A percentile compares a stretch with the other conserved stretches of the same genome.
These are phyloP conservation scores for Carcinoscorpius rotundicauda DNA, from an alignment of 1,140 invertebrate species.

Conservation along the genomic window DNA sequence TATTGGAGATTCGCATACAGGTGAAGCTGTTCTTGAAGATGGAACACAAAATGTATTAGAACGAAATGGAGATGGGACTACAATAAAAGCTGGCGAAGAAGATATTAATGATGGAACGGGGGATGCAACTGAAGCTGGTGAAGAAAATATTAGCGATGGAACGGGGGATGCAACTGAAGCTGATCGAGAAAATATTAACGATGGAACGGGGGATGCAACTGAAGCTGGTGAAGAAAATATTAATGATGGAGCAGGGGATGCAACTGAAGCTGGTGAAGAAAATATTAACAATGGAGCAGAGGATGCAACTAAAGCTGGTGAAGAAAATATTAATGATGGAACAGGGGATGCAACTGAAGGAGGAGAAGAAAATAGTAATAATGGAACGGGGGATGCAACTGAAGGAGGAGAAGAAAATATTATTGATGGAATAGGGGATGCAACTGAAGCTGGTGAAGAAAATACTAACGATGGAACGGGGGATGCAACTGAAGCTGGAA, in stretches of 20 bases:
- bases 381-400: background rate
- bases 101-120: too few species aligned
- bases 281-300: background rate
- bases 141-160: too few species aligned
- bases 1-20: too few species aligned
- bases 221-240: too few species aligned
- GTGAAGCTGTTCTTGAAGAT: too few species aligned
- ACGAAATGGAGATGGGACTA: too few species aligned
- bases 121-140: too few species aligned
- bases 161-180: too few species aligned
- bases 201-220: too few species aligned
- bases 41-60: too few species aligned
- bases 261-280: background rate
- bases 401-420: background rate
- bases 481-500: background rate
- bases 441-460: background rate
- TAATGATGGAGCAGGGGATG: background rate
- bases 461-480: background rate
- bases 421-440: background rate
- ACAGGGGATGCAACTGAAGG: background rate
- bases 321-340: background rate
- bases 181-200: too few species aligned
- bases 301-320: background rate
- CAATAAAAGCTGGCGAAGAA: too few species aligned
- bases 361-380: background rate